A percentile compares a stretch with the other conserved stretches of the same genome.
These are phyloP conservation scores for Scaptomyza cyrtandrae DNA, from an alignment of 2,888 invertebrate genomes.

Conservation along the genomic window DNA sequence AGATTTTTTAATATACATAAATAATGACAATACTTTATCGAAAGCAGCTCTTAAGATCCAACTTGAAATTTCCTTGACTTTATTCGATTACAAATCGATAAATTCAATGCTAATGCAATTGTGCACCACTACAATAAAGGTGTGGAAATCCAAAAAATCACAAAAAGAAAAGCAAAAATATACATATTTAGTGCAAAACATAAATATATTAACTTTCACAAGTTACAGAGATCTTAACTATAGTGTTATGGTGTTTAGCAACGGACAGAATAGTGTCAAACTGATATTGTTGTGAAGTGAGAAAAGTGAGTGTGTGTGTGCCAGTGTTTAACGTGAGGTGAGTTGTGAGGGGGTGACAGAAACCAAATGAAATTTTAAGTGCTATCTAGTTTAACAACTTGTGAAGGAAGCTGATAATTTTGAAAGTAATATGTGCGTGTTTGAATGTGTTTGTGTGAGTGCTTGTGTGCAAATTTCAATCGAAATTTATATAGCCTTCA, in stretches of 20 bases:
- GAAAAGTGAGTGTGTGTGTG: conserved; percentile 39
- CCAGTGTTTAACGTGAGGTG: conserved; percentile 28
- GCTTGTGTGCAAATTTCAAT: conserved; percentile 30
- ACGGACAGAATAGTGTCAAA: neutral
- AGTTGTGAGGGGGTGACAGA: conserved; percentile 48
- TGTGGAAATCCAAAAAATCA: conserved; percentile 71
- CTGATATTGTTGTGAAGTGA: conserved; percentile 37
- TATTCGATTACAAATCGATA: conserved; percentile 42
- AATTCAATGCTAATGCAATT: conserved; percentile 40
- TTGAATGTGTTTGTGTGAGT: conserved; percentile 4
- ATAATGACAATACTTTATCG: conserved; percentile 19
- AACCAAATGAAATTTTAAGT: conserved; percentile 51
- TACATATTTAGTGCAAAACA: conserved; percentile 23
- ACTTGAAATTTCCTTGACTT: conserved; percentile 34
- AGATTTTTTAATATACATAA: neutral
- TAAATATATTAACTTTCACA: conserved; percentile 26
- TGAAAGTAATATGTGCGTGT: conserved; percentile 37
- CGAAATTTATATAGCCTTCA: conserved; percentile 17
- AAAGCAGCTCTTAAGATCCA: conserved; percentile 37
- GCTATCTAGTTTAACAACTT: conserved; percentile 56
- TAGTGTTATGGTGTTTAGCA: conserved; percentile 28
- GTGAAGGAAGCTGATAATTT: conserved; percentile 58
- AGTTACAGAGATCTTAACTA: conserved; percentile 7
- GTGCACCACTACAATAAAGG: conserved; percentile 70
- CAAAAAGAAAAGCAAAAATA: conserved; percentile 55